Evolutionary conservation across 2,888 invertebrate species (phyloP).

Genomic region (Melanostoma scalare): DNA sequence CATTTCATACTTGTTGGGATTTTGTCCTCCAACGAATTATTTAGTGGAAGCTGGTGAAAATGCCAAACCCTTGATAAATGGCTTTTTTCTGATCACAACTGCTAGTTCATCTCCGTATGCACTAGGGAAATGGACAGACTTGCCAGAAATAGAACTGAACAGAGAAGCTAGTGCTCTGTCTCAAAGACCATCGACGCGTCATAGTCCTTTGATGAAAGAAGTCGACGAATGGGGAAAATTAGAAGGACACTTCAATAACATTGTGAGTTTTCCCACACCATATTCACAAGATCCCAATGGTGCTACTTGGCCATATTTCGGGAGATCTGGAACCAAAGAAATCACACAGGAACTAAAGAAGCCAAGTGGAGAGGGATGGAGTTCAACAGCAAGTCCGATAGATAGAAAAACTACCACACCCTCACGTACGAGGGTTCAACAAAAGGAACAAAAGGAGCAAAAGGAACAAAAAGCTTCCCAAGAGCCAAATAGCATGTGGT

Average conservation of each 20-base stretch:
- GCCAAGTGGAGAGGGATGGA: not conserved
- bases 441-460: constrained; percentile 30
- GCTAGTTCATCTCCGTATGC: constrained; percentile 84
- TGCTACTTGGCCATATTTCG: constrained; percentile 79
- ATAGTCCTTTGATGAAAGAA: constrained; percentile 77
- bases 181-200: constrained; percentile 41
- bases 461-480: not conserved
- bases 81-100: constrained; percentile 84
- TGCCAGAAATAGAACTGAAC: constrained; percentile 70
- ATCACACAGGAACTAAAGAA: constrained; percentile 30
- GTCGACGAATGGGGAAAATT: constrained; percentile 81
- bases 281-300: constrained; percentile 76
- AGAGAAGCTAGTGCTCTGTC: not conserved
- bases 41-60: constrained; percentile 83
- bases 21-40: constrained; percentile 84
- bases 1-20: constrained; percentile 84
- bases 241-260: constrained; percentile 79
- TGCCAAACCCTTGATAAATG: constrained; percentile 80
- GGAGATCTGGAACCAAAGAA: constrained; percentile 69
- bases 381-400: constrained; percentile 1
- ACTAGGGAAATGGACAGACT: constrained; percentile 84
- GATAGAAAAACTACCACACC: constrained; percentile 16
- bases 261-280: constrained; percentile 75
- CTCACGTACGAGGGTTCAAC: constrained; percentile 10
- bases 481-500: constrained; percentile 4